A percentile compares a stretch with the other conserved stretches of the same genome.
Evolutionary conservation across 2,113 vertebrate species (phyloP).

Genomic region (Cavia porcellus): DNA sequence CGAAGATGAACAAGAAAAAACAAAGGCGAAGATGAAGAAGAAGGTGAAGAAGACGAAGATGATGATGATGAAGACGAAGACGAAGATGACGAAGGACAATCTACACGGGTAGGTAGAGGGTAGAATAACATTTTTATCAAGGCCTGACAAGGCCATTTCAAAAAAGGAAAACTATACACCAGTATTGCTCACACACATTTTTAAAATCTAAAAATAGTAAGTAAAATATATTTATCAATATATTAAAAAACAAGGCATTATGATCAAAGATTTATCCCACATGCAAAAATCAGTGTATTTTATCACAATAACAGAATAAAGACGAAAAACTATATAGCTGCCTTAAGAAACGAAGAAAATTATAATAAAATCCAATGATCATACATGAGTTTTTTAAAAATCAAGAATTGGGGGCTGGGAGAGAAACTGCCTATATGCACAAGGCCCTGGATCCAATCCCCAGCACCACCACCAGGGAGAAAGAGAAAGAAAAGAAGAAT

Average conservation of each 20-base stretch:
- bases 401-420: neutral
- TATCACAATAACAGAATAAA: neutral
- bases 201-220: neutral
- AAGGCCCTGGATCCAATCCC: neutral
- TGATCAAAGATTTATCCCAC: neutral
- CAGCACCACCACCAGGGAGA: neutral
- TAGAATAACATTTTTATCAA: neutral
- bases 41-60: too few relatives aligned
- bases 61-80: too few relatives aligned
- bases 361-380: conserved; percentile 2
- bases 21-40: neutral
- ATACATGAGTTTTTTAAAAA: neutral
- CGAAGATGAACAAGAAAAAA: too few relatives aligned
- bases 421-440: neutral
- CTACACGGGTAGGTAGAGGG: neutral
- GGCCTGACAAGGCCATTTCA: neutral
- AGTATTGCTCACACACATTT: neutral
- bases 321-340: neutral
- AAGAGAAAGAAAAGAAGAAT: neutral
- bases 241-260: neutral
- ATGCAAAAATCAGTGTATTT: conserved; percentile 17
- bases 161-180: neutral
- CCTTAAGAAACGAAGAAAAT: conserved; percentile 34
- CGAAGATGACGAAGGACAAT: neutral
- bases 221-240: neutral